Base-by-base conservation (phyloP, 2,888 invertebrate species). In the Calliphora vomitoria region DNA sequence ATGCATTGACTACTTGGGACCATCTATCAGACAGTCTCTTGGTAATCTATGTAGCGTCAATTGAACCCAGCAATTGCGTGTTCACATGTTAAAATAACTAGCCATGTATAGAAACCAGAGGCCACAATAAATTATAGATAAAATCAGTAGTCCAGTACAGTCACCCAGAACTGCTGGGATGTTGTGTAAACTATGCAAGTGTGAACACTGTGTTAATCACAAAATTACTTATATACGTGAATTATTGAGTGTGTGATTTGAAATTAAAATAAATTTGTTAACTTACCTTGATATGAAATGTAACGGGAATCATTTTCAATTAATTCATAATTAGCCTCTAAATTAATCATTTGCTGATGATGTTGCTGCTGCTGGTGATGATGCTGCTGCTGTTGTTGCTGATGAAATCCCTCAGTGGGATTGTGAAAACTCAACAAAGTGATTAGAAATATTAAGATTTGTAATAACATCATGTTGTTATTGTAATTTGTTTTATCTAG, bases 261-360 rank as follows among this genome's bases (percentile, higher is more conserved):
- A 47, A 62, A 53, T 69, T n/a, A 13, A 1, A 53, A 58, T 47
- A 35, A n/a, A 47, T 47, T 68, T 55, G 5, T 31, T 41, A 44
- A 90, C 90, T 90, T 90, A 93, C 93, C 93, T 92, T 93, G 92
- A 91, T 92, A 93, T 88, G 93, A 93, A 89, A 93, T 93, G 88
- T 91, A 93, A 86, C 93, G 92, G 86, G 94, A 93, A 91, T 93
- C 93, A 88, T 92, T 93, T 86, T 93, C 92, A 89, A 91, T 88
- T 82, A 92, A 88, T 74, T 92, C 93, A 85, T 89, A 90, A 84
- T 90, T 90, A 66, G 92, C 88, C 82, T 89, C 82, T 84, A 84
- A 84, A 88, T 89, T 75, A 87, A 87, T 72, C 66, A 79, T 69
- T 41, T 85, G 82, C 25, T 64, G 38, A 50, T 78, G 72, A 38